Base-by-base conservation (phyloP, 1,140 invertebrate species). In the Homarus americanus region DNA sequence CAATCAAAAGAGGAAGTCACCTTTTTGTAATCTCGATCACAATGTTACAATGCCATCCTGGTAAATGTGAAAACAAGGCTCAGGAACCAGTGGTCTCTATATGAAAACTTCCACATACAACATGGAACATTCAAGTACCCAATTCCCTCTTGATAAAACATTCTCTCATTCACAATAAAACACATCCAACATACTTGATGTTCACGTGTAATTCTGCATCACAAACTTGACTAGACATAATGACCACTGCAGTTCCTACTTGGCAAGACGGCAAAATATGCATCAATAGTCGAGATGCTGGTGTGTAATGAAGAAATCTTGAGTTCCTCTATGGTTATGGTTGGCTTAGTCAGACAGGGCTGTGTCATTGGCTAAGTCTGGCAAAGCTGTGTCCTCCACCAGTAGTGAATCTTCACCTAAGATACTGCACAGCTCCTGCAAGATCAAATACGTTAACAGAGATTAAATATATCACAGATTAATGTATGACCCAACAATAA, bases 361-460 rank as follows among this genome's bases (percentile, higher is more conserved):
- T 44, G 53, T 72, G 75, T 80, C 82, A 85, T 36, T 80, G 66
- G 44, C 76, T 2, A 69, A 38, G 15, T 78, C 83, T 66, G 53
- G 38, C 28, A 58, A 28, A 2, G 32, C 20, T 7, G 28, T 12
- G 15, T 84, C 89, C 73, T 85, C 82, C 28, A 91, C 58, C 82
- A 91, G 36, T 32, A 72, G 49, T 10, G 89, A 91, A 41, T 91
- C 89, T 49, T 91, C 89, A n/a, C 89, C 89, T 49, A 91, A 58
- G 83, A 91, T 91, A 38, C 83, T 84, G 82, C 89, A 91, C 76
- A 91, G 76, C 34, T 91, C 89, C 89, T 91, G 83, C 7, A 82
- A 24, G 10, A 82, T 58, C 53, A 58, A 58, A 20, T 20, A 58
- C 15, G 15, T 15, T 49, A n/a, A n/a, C n/a, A n/a, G n/a, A n/a